Conservation (phyloP, 2,113 vertebrate genomes). For the Odocoileus hemionus region DNA sequence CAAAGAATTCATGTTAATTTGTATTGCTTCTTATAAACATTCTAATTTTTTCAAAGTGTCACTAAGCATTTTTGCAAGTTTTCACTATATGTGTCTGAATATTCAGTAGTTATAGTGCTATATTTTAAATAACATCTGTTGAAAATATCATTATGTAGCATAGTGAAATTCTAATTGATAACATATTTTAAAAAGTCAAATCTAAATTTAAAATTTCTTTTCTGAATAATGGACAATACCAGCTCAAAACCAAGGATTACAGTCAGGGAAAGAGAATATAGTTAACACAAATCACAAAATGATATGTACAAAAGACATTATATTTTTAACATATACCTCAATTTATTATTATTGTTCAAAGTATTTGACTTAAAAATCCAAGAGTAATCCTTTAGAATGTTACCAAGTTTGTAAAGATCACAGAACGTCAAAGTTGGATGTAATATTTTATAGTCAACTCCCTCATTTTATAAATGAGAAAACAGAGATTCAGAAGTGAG, state of each 20-base stretch:
- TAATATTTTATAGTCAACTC: neutral
- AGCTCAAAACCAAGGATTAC: neutral
- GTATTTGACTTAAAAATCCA: neutral
- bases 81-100: slow-evolving; percentile 54
- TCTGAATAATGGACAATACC: slow-evolving; percentile 47
- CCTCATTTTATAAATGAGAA: neutral
- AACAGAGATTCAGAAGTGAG: neutral
- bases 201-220: slow-evolving; percentile 60
- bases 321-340: neutral
- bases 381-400: neutral
- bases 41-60: slow-evolving; percentile 54
- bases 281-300: neutral
- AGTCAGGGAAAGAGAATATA: neutral
- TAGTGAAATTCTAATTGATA: slow-evolving; percentile 59
- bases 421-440: neutral
- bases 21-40: slow-evolving; percentile 40
- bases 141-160: slow-evolving; percentile 59
- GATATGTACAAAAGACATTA: neutral
- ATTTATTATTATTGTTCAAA: neutral
- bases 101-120: slow-evolving; percentile 48
- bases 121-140: slow-evolving; percentile 64
- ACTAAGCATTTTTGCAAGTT: slow-evolving; percentile 57
- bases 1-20: slow-evolving; percentile 46
- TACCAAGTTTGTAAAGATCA: neutral
- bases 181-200: slow-evolving; percentile 60